Evolutionary conservation across 1,140 invertebrate genomes (phyloP).

Genomic region (Caenorhabditis inopinata): DNA sequence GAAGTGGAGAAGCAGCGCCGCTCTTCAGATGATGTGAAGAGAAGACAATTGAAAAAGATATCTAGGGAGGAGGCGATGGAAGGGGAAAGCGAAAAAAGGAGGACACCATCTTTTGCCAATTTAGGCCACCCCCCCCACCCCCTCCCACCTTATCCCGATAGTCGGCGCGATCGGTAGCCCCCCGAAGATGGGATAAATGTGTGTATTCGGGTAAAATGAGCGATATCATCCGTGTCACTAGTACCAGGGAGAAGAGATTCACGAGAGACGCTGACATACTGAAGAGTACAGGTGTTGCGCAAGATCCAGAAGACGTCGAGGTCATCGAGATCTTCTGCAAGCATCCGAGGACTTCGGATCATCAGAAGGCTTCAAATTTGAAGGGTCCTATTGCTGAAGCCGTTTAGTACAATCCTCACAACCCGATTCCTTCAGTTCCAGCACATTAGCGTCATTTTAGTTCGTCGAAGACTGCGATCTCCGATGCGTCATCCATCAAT

Average conservation of each 20-base stretch:
- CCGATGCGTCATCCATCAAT: too few species aligned
- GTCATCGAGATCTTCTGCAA: neutral
- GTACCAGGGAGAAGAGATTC: neutral
- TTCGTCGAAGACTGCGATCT: too few species aligned
- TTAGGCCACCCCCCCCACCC: conserved; percentile 4
- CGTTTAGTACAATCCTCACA: too few species aligned
- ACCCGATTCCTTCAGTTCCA: too few species aligned
- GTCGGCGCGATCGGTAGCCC: neutral
- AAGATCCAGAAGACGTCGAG: neutral
- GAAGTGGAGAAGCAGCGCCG: neutral
- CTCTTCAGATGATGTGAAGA: neutral
- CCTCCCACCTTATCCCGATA: neutral
- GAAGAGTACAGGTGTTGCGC: neutral
- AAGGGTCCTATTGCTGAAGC: too few species aligned
- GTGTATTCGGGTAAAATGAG: neutral
- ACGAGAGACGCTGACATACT: too few species aligned
- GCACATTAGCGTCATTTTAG: too few species aligned
- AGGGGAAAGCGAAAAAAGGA: conserved; percentile 18
- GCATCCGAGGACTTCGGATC: too few species aligned
- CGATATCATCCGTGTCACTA: conserved; percentile 1
- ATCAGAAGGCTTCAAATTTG: too few species aligned
- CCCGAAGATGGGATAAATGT: conserved; percentile 3
- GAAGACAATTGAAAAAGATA: conserved; percentile 6
- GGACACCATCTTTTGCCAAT: neutral
- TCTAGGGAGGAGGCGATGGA: neutral